Evolutionary conservation across 2,797 vertebrate genomes (phyloP), one percentile per base, ranked within the genome.

Genomic region (Takifugu ocellatus): DNA sequence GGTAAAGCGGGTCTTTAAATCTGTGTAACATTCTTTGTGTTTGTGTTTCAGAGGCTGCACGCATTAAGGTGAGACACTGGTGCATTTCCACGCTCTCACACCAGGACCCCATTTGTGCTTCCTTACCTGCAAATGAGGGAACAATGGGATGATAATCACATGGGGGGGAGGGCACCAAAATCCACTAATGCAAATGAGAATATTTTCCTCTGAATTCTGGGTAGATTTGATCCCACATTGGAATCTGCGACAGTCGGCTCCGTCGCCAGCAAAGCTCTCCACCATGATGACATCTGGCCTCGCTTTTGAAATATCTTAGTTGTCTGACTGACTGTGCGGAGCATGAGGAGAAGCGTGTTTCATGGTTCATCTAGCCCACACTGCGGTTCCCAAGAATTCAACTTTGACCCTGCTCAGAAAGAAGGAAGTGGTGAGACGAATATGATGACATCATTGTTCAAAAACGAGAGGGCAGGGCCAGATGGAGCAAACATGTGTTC

Each of bases 381-480:
- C 5, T 14, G n/a, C 47, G 44, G 49, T n/a, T 70, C 39, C 43
- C 17, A 25, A 16, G 59, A 44, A 24, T 39, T 50, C 47, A 50
- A 63, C 65, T 69, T 58, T 65, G 42, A 68, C 70, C 53, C 6
- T 21, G 56, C 25, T 46, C 1, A 10, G 48, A 61, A 70, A 59
- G 25, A 46, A 63, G 58, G 58, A 77, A 60, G 55, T 69, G 53
- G 21, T 21, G 76, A 78, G 72, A 31, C 15, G 51, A 1, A 17
- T 70, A 73, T 82, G 24, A 78, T 83, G 78, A 87, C 79, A 79
- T 88, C 84, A 87, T 52, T 64, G 15, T 68, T 83, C 17, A 84
- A 61, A 80, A 60, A 85, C 42, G 84, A 76, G 65, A 63, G 64
- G 59, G 64, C 68, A 53, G 61, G 64, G 63, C 74, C 69, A 67